Percentiles rank a stretch among this genome's conserved stretches.
These are phyloP conservation scores for Eupithecia insigniata DNA, from an alignment of 2,888 invertebrate genomes.

Conservation along the genomic window DNA sequence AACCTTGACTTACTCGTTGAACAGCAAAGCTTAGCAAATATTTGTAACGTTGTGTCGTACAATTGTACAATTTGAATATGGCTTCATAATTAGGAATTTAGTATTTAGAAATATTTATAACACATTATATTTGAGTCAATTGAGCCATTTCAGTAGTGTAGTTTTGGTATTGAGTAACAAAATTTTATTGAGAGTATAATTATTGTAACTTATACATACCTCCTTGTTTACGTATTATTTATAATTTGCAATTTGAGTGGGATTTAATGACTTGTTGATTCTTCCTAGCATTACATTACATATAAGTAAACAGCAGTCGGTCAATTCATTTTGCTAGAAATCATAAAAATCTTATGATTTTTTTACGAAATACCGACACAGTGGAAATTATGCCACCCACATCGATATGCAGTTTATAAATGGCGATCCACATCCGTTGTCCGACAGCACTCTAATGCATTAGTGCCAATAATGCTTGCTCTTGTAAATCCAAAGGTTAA, in stretches of 20 bases:
- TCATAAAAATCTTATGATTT: not conserved
- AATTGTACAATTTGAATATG: not conserved
- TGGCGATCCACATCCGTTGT: constrained; percentile 72
- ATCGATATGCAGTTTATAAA: constrained; percentile 67
- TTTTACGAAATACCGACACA: constrained; percentile 14
- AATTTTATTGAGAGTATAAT: not conserved
- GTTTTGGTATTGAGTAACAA: not conserved
- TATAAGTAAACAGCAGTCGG: not conserved
- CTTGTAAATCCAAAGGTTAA: constrained; percentile 50
- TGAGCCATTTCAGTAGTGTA: not conserved
- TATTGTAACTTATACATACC: no score
- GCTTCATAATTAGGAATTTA: not conserved
- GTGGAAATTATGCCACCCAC: constrained; percentile 69
- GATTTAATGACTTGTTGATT: not conserved
- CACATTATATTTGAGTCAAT: not conserved
- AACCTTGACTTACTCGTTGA: not conserved
- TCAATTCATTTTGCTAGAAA: not conserved
- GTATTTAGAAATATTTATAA: not conserved
- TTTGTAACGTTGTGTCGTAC: not conserved
- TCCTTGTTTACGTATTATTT: no score
- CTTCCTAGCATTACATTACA: not conserved
- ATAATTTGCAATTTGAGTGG: not conserved
- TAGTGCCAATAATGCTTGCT: constrained; percentile 59
- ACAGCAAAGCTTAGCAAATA: not conserved
- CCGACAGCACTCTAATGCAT: constrained; percentile 68